Conservation (phyloP, 2,113 vertebrate genomes). For the Otolemur garnettii region DNA sequence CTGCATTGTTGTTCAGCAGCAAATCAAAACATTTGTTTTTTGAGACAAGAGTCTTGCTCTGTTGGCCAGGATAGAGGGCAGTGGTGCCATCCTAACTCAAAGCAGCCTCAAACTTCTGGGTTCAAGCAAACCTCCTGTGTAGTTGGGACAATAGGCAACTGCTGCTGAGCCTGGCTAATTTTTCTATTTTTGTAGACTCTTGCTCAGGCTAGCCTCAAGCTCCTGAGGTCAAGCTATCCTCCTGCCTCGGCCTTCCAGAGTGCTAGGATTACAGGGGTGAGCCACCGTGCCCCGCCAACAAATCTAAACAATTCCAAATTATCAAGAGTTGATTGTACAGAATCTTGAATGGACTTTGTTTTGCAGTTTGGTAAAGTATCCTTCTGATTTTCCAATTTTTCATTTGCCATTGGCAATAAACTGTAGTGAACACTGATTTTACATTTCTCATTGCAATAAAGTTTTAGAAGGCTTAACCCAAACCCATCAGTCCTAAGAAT, state of each 20-base stretch:
- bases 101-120: no score
- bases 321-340: not conserved
- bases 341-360: slow-evolving; percentile 43
- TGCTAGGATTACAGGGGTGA: no score
- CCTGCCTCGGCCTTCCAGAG: no score
- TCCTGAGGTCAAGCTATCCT: no score
- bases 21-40: not conserved
- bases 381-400: not conserved
- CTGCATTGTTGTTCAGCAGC: not conserved
- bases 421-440: not conserved
- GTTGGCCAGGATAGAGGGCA: no score
- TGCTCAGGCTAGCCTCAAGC: no score
- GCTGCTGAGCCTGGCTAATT: no score
- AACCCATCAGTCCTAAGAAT: not conserved
- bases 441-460: not conserved
- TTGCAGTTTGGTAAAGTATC: not conserved
- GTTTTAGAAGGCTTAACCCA: not conserved
- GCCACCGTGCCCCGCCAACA: not conserved
- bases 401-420: not conserved
- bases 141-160: no score
- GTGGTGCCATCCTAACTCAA: no score
- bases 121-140: no score
- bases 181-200: no score
- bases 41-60: no score
- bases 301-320: slow-evolving; percentile 16